Evolutionary conservation across 2,888 invertebrate genomes (phyloP), one percentile per base, ranked within the genome.

Genomic region (Boloria selene): DNA sequence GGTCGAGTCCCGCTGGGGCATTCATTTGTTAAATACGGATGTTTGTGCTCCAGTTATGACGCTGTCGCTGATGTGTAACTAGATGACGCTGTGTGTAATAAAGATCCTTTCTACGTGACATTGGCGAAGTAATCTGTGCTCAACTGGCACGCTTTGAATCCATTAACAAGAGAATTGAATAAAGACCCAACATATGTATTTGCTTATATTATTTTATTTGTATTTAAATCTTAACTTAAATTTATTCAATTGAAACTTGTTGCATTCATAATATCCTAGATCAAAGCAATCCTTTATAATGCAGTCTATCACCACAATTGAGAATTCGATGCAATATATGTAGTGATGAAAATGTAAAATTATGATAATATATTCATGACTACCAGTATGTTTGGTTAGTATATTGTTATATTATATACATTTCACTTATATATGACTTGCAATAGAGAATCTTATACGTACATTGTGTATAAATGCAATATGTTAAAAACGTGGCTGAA

Each of bases 291-390:
- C 61, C 49, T 31, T 54, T 31, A 22, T 26, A 54, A 50, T 58
- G 42, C 62, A 70, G 65, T 67, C 59, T 51, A 60, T 60, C 31
- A 50, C 18, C 45, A 59, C 53, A 42, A 52, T 53, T 26, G 47
- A 17, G 45, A 44, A 61, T 65, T 64, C 53, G 56, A 53, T 68
- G 61, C 59, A 64, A 68, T 64, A 63, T 68, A 22, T 22, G 22
- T 22, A 65, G 53, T 44, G 52, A 31, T 68, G 54, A 64, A 68
- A 65, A 58, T 68, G 68, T 68, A 58, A 64, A 68, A 68, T 70
- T 68, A 70, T 70, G 68, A 65, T 70, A 70, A 70, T 68, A 58
- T 70, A 70, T 70, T 66, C 68, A 70, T 70, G 65, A 65, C 62
- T 67, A 65, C 60, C 62, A 55, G 44, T 56, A 7, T 55, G 17